These are phyloP conservation scores for Desmodus rotundus DNA, from an alignment of 2,113 vertebrate genomes.

Conservation along the genomic window DNA sequence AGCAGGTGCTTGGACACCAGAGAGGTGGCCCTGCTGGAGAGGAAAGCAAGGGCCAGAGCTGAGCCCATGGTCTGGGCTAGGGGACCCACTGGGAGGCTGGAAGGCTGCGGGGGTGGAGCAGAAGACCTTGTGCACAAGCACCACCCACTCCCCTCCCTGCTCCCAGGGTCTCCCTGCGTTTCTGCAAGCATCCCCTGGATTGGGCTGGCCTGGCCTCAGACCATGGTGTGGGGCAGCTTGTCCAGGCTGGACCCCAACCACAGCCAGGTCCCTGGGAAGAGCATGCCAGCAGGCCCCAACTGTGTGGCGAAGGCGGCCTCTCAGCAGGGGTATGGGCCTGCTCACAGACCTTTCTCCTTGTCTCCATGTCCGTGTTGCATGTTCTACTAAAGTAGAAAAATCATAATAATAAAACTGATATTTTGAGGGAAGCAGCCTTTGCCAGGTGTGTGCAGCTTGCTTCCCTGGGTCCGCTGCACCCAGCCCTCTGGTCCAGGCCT, in stretches of 20 bases:
- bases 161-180: background rate
- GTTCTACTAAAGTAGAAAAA: background rate
- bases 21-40: background rate
- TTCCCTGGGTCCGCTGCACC: background rate
- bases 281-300: fast-evolving
- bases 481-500: background rate
- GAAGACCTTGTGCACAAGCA: fast-evolving
- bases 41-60: background rate
- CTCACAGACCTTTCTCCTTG: background rate
- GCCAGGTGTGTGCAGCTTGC: background rate
- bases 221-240: background rate
- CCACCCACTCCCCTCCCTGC: too few relatives aligned
- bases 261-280: background rate
- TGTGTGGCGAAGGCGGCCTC: background rate
- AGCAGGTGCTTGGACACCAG: background rate
- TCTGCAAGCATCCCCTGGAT: background rate
- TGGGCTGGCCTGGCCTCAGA: background rate
- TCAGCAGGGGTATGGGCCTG: background rate
- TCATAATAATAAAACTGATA: background rate
- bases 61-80: background rate
- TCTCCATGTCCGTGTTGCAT: fast-evolving
- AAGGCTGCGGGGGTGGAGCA: too few relatives aligned
- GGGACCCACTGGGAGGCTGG: background rate
- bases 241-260: background rate
- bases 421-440: fast-evolving